Evolutionary conservation across 2,797 vertebrate genomes (phyloP).

Genomic region (Sebastes ruberrimus): DNA sequence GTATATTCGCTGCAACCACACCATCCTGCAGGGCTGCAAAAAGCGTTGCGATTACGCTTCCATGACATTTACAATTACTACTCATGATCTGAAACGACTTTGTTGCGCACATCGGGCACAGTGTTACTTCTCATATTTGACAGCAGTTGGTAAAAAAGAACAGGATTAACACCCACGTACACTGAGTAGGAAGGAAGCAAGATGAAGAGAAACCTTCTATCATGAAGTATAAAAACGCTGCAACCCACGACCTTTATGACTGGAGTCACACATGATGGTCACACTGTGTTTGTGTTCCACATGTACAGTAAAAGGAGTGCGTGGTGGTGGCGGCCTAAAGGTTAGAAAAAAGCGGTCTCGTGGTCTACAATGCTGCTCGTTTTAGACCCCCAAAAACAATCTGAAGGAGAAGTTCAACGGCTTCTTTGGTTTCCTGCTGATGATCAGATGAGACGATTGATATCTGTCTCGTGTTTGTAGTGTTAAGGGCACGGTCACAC

Average conservation of each 20-base stretch:
- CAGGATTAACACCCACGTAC: conserved; percentile 35
- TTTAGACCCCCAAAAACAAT: background rate
- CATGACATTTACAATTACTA: conserved; percentile 39
- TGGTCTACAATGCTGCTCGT: background rate
- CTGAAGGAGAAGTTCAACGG: background rate
- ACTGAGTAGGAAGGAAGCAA: conserved; percentile 40
- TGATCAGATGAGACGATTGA: too few species aligned
- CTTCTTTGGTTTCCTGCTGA: background rate
- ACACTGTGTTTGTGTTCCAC: conserved; percentile 24
- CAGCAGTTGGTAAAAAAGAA: conserved; percentile 38
- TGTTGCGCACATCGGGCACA: background rate
- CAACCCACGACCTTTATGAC: conserved; percentile 36
- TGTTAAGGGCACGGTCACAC: too few species aligned
- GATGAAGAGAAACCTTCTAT: conserved; percentile 14
- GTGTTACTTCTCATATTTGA: conserved; percentile 33
- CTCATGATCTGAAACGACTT: conserved; percentile 18
- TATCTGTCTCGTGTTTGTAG: too few species aligned
- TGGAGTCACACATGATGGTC: conserved; percentile 3
- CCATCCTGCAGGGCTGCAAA: background rate
- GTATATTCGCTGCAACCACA: background rate
- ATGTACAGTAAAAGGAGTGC: conserved; percentile 14
- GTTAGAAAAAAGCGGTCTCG: background rate
- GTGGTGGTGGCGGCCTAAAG: background rate
- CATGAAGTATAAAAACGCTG: conserved; percentile 14
- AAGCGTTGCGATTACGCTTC: background rate